Evolutionary conservation across 2,113 vertebrate species (phyloP).

Genomic region (Cnemophilus loriae): DNA sequence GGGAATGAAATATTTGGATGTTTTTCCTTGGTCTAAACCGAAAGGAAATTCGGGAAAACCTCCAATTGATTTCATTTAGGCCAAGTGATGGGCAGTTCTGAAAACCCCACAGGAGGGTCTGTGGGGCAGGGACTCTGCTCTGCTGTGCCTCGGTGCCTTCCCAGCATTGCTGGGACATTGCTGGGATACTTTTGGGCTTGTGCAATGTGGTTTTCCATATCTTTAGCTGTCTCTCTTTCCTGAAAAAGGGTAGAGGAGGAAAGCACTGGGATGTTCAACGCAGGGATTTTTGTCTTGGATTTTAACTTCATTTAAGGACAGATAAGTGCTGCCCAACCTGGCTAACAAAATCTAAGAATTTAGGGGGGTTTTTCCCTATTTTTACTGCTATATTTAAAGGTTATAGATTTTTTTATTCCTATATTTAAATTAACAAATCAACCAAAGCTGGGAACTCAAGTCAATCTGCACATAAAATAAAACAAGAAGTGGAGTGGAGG

Average conservation of each 20-base stretch:
- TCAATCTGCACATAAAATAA: background rate
- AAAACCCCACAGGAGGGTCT: background rate
- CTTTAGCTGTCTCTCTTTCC: background rate
- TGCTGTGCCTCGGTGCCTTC: background rate
- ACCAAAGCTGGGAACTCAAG: background rate
- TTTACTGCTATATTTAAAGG: background rate
- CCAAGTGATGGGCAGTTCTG: background rate
- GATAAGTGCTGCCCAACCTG: background rate
- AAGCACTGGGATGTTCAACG: fast-evolving
- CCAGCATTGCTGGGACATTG: background rate
- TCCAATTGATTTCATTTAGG: background rate
- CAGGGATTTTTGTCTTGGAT: background rate
- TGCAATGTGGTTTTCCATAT: background rate
- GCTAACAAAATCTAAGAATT: background rate
- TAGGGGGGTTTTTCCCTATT: background rate
- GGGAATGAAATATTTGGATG: background rate
- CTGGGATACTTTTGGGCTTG: background rate
- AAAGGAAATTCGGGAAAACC: background rate
- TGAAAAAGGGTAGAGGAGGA: background rate
- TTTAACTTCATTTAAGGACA: background rate
- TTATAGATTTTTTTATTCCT: background rate
- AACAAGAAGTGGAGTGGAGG: background rate
- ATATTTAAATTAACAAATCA: background rate
- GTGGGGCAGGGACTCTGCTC: background rate
- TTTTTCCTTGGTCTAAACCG: background rate